Base-by-base conservation (phyloP, 2,113 vertebrate species). In the Orthonyx spaldingii region DNA sequence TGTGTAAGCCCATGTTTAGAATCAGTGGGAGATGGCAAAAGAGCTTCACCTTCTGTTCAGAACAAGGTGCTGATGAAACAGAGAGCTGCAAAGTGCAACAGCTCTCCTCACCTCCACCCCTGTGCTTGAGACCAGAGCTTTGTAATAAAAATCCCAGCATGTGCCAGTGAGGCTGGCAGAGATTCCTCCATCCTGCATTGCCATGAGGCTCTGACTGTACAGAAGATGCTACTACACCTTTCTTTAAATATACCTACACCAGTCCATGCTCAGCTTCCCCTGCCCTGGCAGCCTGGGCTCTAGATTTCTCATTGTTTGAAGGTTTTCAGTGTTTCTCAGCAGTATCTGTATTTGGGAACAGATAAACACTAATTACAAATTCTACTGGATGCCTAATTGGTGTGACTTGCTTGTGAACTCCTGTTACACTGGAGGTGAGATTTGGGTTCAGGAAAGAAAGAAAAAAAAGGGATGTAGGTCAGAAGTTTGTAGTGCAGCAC, bases 1-100 rank as follows among this genome's bases (percentile, higher is more conserved):
- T 32, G 14, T 0, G 0, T 1, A 1, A 68, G 30, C 8, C 63
- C 4, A 10, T 17, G 11, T 9, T 59, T 32, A 70, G 13, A n/a
- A 30, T 4, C 7, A 12, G 13, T 5, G 35, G 47, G 65, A 63
- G 49, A 41, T 5, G 22, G 14, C 70, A 52, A 42, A 74, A 84
- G 41, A 5, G 59, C 59, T 72, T 52, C 76, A 60, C 76, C 44
- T 75, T 46, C 89, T 72, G 68, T 1, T 44, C 77, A 89, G 39
- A 77, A 10, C 19, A 1, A 32, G 0, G 9, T 21, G 49, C 56
- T 33, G 52, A 37, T 19, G 64, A 47, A 37, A 46, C 35, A 84
- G 24, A 72, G 53, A 81, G 10, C 64, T 66, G 70, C 63, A 20
- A 21, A 52, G 47, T 42, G 33, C 20, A 70, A 63, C 28, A 68